Evolutionary conservation across 2,797 vertebrate genomes (phyloP), one percentile per base, ranked within the genome.

Genomic region (Bradypodion ventrale): DNA sequence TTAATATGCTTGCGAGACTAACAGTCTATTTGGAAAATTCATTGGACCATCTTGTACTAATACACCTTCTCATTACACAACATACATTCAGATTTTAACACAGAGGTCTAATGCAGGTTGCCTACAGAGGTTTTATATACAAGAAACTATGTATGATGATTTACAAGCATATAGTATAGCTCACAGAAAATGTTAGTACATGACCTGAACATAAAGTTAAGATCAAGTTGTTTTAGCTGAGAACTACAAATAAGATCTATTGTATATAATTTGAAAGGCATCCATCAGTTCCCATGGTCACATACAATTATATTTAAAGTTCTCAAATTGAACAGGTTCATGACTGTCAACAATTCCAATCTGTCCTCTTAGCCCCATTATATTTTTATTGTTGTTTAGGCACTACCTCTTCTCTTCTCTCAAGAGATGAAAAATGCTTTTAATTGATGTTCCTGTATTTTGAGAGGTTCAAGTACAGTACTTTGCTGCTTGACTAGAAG

Each of bases 121-220:
- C 89, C 89, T 93, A 87, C 87, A 88, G 90, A 85, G 89, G 92
- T 87, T 89, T 92, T 91, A 90, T 88, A 87, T 90, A 92, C 87
- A 90, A 89, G 93, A 88, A 89, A 90, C 92, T 87, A 87, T 91
- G 92, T 89, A 93, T 92, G 92, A 92, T 90, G 91, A 93, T 90
- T 93, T 93, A 90, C 85, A 93, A 85, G 90, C 92, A 91, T 80
- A 91, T 87, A 91, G 89, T 86, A 91, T 90, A 90, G 74, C 87
- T 92, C 94, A 93, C 85, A 93, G 87, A 85, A 81, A 92, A 92
- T 91, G 72, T 91, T 90, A 84, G 92, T 92, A 92, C 86, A 82
- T 92, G 88, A 93, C 90, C 83, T 89, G 89, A 63, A 62, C 52
- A 91, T 89, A 92, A 92, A 89, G 89, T 90, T 89, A 90, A 90